Evolutionary conservation across 2,888 invertebrate genomes (phyloP).

Genomic region (Harmothoe impar): DNA sequence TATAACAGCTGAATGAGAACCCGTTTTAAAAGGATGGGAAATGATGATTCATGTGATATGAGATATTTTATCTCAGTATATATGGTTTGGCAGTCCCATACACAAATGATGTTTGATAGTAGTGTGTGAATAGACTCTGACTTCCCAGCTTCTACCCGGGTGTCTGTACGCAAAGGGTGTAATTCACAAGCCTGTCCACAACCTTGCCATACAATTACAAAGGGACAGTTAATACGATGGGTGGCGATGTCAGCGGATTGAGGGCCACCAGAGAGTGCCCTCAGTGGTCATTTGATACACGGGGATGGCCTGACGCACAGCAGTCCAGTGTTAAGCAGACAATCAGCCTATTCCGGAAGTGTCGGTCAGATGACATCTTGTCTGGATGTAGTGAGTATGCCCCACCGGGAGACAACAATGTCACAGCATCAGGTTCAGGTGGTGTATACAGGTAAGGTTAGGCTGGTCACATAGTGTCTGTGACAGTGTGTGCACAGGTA

Average conservation of each 20-base stretch:
- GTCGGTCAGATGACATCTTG: neutral
- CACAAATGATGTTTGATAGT: neutral
- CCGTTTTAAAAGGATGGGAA: too few relatives aligned
- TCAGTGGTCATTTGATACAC: conserved; percentile 13
- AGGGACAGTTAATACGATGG: conserved; percentile 13
- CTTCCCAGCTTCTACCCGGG: neutral
- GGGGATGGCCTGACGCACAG: neutral
- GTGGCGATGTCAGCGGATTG: neutral
- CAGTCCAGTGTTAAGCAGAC: neutral
- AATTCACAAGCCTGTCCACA: neutral
- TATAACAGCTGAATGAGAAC: too few relatives aligned
- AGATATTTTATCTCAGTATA: too few relatives aligned
- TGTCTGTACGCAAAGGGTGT: neutral
- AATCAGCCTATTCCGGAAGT: neutral
- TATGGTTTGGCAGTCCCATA: too few relatives aligned
- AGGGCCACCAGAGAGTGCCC: conserved; percentile 8
- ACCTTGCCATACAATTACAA: conserved; percentile 12
- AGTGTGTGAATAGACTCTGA: neutral
- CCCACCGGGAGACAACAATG: neutral
- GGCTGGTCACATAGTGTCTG: neutral
- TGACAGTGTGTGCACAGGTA: neutral
- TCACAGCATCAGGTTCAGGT: neutral
- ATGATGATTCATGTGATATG: too few relatives aligned
- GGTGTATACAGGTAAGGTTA: neutral
- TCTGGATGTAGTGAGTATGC: neutral